A percentile compares a stretch with the other conserved stretches of the same genome.
phyloP scores from a whole-genome alignment of 1,140 invertebrate species.

The Drosophila insularis region DNA sequence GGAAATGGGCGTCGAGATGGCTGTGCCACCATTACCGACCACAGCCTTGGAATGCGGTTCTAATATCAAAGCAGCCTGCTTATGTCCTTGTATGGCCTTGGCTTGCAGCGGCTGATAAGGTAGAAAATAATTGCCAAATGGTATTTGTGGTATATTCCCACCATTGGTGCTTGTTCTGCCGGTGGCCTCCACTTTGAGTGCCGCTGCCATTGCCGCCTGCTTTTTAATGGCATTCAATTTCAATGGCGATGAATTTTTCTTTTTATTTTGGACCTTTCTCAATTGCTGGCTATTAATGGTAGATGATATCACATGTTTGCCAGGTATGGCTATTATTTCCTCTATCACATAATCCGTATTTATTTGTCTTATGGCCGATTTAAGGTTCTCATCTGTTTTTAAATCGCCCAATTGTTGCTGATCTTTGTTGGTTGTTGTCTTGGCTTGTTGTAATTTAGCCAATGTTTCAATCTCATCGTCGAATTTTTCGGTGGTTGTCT shows the following conservation, averaged over 20 bases:
- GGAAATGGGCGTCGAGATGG: conserved; percentile 87
- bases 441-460: conserved; percentile 57
- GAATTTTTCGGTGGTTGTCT: conserved; percentile 37
- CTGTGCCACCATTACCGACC: conserved; percentile 86
- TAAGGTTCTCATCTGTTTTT: conserved; percentile 54
- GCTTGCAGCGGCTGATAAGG: conserved; percentile 56
- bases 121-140: conserved; percentile 72
- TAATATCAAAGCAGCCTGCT: conserved; percentile 84
- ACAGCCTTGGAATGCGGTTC: conserved; percentile 86
- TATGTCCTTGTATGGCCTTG: conserved; percentile 47
- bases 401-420: conserved; percentile 38
- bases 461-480: conserved; percentile 44
- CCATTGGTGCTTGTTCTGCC: conserved; percentile 64
- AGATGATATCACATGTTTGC: conserved; percentile 62
- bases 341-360: conserved; percentile 76
- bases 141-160: conserved; percentile 70
- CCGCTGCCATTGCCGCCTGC: background rate
- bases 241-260: conserved; percentile 39
- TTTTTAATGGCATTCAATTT: background rate
- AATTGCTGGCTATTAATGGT: conserved; percentile 2
- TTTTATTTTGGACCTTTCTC: conserved; percentile 2
- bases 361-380: conserved; percentile 62
- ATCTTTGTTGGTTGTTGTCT: conserved; percentile 35
- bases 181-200: conserved; percentile 79
- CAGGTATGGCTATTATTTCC: conserved; percentile 68